A percentile compares a stretch with the other conserved stretches of the same genome.
Conservation (phyloP, 2,888 invertebrate species). For the Horisme vitalbata region DNA sequence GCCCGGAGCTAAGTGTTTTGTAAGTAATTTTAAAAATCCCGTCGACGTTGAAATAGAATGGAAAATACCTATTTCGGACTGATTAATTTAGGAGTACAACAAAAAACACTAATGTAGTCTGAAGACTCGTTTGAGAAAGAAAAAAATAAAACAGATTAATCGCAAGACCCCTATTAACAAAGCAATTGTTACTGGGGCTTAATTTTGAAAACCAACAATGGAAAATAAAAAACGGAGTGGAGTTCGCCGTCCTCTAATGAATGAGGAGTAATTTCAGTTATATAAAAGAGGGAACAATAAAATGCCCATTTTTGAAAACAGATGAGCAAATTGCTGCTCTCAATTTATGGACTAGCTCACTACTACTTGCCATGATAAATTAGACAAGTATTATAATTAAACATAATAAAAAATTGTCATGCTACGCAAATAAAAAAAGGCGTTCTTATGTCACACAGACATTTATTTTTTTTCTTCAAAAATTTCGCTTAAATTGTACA, state of each 20-base stretch:
- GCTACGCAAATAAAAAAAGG: no score
- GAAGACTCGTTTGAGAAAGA: conserved; percentile 48
- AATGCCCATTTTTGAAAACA: conserved; percentile 72
- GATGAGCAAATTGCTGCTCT: conserved; percentile 71
- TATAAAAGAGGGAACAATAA: conserved; percentile 78
- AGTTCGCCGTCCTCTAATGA: conserved; percentile 75
- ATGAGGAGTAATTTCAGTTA: conserved; percentile 78
- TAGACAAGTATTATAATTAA: no score
- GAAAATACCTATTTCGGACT: conserved; percentile 37
- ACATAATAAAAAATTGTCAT: no score
- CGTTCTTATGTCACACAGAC: no score
- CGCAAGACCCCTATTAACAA: conserved; percentile 72
- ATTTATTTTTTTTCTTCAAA: no score
- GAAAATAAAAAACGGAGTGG: conserved; percentile 72
- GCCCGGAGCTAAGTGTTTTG: conserved; percentile 15
- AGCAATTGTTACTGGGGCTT: conserved; percentile 76
- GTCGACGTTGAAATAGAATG: conserved; percentile 17
- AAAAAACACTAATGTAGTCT: conserved; percentile 43
- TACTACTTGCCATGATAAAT: no score
- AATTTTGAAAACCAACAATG: conserved; percentile 80
- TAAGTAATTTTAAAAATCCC: conserved; percentile 16
- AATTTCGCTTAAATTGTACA: no score
- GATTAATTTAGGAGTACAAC: conserved; percentile 45
- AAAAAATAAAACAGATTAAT: conserved; percentile 66
- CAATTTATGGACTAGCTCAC: conserved; percentile 73